Base-by-base conservation (phyloP, 1,140 invertebrate genomes). In the Rhizoglyphus robini region DNA sequence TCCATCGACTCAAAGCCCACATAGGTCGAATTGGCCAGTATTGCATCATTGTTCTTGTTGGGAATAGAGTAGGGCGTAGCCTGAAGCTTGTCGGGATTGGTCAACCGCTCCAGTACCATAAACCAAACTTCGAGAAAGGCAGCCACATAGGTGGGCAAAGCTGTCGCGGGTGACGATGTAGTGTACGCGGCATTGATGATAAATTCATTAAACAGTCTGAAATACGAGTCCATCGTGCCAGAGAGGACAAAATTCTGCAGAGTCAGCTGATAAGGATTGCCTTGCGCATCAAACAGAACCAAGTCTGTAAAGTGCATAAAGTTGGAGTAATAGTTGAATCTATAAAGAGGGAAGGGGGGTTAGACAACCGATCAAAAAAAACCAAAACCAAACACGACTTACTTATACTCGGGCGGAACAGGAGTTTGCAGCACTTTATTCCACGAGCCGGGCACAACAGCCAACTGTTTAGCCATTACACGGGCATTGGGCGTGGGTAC, bases 1-100 rank as follows among this genome's bases (percentile, higher is more conserved):
- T 54, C 51, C 51, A 54, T 54, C 15, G 51, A 23, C 20, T 54
- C 51, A 54, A 54, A 54, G 41, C 41, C 41, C 23, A 46, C 41
- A 23, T 46, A 46, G 41, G 41, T 46, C 15, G 41, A 46, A 46
- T 15, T 46, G 41, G 41, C 41, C 41, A 46, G 23, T 15, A 46
- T 46, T 15, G 41, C 41, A 46, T 46, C 41, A 46, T 15, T 46
- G 15, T 46, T 46, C 41, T 46, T 46, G 15, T 15, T 15, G 8
- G 51, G 51, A 32, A 54, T 54, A 11, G 51, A 54, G 23, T 54
- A 32, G 8, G 51, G 51, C 15, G 51, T 54, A 25, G 8, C 20
- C 23, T 11, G 51, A 5, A 54, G 8, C 8, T 23, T 8, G 15
- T 54, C 51, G 5, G 51, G 23, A 54, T 54, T 54, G 23, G 20